phyloP scores from a whole-genome alignment of 2,797 vertebrate species.

The Ctenochaetus hawaiiensis region DNA sequence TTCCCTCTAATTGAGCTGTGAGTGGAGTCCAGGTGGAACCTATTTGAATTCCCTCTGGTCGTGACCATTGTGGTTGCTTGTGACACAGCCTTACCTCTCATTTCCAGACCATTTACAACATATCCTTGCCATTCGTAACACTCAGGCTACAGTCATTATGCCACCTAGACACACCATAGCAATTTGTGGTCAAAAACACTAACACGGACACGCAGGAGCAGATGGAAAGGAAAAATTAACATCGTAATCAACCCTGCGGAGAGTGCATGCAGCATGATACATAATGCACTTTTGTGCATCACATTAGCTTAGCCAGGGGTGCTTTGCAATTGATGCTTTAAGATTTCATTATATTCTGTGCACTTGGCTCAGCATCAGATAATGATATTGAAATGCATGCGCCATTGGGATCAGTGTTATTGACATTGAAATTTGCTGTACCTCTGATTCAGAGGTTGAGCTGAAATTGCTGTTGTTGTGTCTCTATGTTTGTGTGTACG shows the following conservation, averaged over 20 bases:
- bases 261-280: conserved; percentile 40
- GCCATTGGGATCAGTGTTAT: conserved; percentile 79
- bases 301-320: conserved; percentile 52
- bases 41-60: conserved; percentile 78
- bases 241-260: conserved; percentile 62
- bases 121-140: conserved; percentile 54
- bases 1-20: conserved; percentile 70
- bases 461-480: conserved; percentile 76
- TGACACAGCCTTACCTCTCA: conserved; percentile 68
- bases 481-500: conserved; percentile 37
- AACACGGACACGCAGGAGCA: conserved; percentile 40
- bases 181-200: conserved; percentile 66
- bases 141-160: conserved; percentile 54
- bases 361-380: conserved; percentile 74
- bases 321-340: conserved; percentile 65
- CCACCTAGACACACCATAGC: conserved; percentile 52
- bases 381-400: conserved; percentile 83
- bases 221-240: conserved; percentile 68
- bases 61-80: conserved; percentile 65
- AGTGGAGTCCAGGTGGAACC: conserved; percentile 79
- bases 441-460: conserved; percentile 66
- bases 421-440: conserved; percentile 79
- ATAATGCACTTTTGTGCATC: conserved; percentile 54
- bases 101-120: conserved; percentile 78
- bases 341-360: conserved; percentile 76